Base-by-base conservation (phyloP, 2,888 invertebrate genomes). In the Steinernema hermaphroditum region DNA sequence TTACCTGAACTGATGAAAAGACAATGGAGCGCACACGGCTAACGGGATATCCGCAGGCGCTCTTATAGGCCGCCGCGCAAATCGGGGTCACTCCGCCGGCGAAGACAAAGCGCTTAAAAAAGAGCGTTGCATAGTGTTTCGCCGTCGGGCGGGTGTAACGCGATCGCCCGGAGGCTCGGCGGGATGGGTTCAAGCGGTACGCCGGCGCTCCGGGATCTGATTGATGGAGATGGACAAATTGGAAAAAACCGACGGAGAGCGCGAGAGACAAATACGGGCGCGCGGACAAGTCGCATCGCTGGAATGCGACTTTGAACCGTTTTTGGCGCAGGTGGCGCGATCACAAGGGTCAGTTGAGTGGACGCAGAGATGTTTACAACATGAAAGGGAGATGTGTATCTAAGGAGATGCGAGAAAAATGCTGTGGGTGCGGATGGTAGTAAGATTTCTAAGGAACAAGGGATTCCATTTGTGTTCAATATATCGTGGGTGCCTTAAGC, bases 11-110 rank as follows among this genome's bases (percentile, higher is more conserved):
- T 24, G 22, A 27, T 54, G 54, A 24, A 16, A 16, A 54, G 27
- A 54, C 54, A 54, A 54, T 54, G 54, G 54, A 27, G 4, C 6
- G 46, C 54, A 49, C 49, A 54, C 54, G 54, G 54, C 54, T 54
- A 54, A 54, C 54, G 54, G 54, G 54, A 54, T 54, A 54, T 54
- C 54, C 54, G 54, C 54, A 27, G 27, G 54, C 27, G 54, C n/a
- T 54, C 19, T 54, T 54, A 54, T 54, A 54, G 37, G 37, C 4
- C 54, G 24, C 54, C 19, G 24, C 54, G 12, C 6, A 16, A 54
- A 54, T 54, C 54, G 54, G 54, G 54, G 54, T 54, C 54, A 54
- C 54, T 54, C 27, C 54, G 9, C 54, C 27, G 27, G 27, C 9
- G 19, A 54, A 54, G 54, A 54, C 54, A 54, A 54, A 54, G 54